phyloP scores from a whole-genome alignment of 1,140 invertebrate genomes.

The Triops longicaudatus region DNA sequence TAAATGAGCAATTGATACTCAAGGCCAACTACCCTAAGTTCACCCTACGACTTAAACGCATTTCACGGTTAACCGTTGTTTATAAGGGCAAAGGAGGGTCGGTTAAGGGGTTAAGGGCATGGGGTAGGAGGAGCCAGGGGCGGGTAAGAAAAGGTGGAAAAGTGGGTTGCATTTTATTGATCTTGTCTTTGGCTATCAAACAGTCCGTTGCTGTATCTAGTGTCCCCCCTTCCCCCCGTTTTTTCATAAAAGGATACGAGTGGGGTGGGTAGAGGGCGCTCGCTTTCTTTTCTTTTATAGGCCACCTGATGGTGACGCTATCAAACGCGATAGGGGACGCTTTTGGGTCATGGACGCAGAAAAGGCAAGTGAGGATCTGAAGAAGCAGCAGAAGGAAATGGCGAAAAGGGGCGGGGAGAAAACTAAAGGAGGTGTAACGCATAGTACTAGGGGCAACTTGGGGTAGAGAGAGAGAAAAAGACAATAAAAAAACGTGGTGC shows the following conservation, averaged over 20 bases:
- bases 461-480: neutral
- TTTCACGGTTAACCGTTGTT: too few relatives aligned
- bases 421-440: too few relatives aligned
- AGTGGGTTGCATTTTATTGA: neutral
- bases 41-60: too few relatives aligned
- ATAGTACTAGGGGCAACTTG: neutral
- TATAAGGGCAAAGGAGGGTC: too few relatives aligned
- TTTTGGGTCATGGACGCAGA: neutral
- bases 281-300: neutral
- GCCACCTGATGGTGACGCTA: slow-evolving; percentile 13
- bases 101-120: too few relatives aligned
- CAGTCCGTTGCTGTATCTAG: neutral
- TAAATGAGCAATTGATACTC: too few relatives aligned
- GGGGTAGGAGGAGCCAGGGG: too few relatives aligned
- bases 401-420: too few relatives aligned
- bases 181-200: slow-evolving; percentile 4
- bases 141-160: neutral
- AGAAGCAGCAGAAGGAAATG: neutral
- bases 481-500: neutral
- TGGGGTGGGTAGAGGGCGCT: neutral
- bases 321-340: neutral
- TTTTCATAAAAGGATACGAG: too few relatives aligned
- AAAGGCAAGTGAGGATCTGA: neutral
- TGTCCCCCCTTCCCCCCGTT: neutral
- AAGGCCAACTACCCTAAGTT: too few relatives aligned